Evolutionary conservation across 1,140 invertebrate genomes (phyloP).

Genomic region (Temnothorax longispinosus): DNA sequence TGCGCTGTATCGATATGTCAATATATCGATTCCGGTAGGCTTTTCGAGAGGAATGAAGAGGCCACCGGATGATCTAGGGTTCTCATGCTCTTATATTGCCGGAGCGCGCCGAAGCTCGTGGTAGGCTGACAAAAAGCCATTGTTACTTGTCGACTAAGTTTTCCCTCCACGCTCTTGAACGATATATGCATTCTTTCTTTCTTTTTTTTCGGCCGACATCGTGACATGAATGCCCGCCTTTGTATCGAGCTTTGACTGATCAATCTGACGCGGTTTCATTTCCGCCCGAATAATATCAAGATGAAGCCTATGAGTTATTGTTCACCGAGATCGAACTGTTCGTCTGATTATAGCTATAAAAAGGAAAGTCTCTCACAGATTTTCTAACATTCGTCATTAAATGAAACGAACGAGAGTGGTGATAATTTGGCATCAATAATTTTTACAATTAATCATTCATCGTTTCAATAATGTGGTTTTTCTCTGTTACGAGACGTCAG

Average conservation of each 20-base stretch:
- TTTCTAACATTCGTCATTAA: background rate
- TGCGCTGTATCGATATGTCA: constrained; percentile 59
- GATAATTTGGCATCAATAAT: background rate
- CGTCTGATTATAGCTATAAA: background rate
- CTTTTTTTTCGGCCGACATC: constrained; percentile 46
- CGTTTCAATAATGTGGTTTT: background rate
- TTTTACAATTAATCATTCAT: background rate
- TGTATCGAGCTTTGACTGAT: constrained; percentile 64
- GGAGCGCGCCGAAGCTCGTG: constrained; percentile 15
- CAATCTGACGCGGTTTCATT: constrained; percentile 42
- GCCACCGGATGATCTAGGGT: constrained; percentile 63
- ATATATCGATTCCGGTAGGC: constrained; percentile 50
- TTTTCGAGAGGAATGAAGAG: constrained; percentile 62
- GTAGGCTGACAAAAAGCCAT: constrained; percentile 77
- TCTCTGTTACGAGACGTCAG: background rate
- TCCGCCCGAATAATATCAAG: background rate
- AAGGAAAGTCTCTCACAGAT: background rate
- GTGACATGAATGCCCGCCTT: constrained; percentile 64
- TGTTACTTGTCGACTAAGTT: constrained; percentile 77
- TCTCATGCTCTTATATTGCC: constrained; percentile 70
- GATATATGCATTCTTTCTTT: constrained; percentile 17
- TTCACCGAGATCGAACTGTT: background rate
- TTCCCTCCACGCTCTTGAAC: constrained; percentile 57
- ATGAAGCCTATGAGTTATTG: background rate
- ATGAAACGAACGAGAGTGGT: background rate